Percentiles rank a stretch among this genome's conserved stretches.
Evolutionary conservation across 2,797 vertebrate species (phyloP).

Genomic region (Acanthopagrus latus): DNA sequence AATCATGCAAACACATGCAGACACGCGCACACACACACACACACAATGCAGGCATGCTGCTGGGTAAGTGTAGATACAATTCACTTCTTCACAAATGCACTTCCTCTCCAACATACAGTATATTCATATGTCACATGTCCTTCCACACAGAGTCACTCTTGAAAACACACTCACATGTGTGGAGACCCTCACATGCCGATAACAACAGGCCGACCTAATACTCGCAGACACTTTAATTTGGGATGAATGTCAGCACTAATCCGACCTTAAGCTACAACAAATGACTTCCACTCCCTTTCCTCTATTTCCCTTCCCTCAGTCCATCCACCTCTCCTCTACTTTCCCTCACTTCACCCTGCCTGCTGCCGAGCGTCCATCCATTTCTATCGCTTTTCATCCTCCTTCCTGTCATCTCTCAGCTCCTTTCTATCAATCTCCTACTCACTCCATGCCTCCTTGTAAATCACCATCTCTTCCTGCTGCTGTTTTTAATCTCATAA

Average conservation of each 20-base stretch:
- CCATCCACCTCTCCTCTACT: slow-evolving; percentile 27
- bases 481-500: slow-evolving; percentile 27
- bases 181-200: slow-evolving; percentile 16
- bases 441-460: slow-evolving; percentile 5
- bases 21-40: neutral
- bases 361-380: slow-evolving; percentile 6
- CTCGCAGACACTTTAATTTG: slow-evolving; percentile 78
- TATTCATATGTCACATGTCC: neutral
- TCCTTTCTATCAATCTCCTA: slow-evolving; percentile 20
- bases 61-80: neutral
- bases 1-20: neutral
- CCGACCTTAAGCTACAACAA: slow-evolving; percentile 68
- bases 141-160: neutral
- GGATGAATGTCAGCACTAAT: slow-evolving; percentile 74
- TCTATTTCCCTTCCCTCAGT: slow-evolving; percentile 11
- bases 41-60: neutral
- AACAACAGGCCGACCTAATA: slow-evolving; percentile 62
- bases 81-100: neutral
- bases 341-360: slow-evolving; percentile 1
- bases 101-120: neutral
- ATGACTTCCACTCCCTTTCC: slow-evolving; percentile 64
- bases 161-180: slow-evolving; percentile 25
- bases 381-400: slow-evolving; percentile 7
- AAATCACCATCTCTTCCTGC: slow-evolving; percentile 20
- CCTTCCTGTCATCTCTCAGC: slow-evolving; percentile 14